These are phyloP conservation scores for Mantis religiosa DNA, from an alignment of 2,888 invertebrate genomes.

Conservation along the genomic window DNA sequence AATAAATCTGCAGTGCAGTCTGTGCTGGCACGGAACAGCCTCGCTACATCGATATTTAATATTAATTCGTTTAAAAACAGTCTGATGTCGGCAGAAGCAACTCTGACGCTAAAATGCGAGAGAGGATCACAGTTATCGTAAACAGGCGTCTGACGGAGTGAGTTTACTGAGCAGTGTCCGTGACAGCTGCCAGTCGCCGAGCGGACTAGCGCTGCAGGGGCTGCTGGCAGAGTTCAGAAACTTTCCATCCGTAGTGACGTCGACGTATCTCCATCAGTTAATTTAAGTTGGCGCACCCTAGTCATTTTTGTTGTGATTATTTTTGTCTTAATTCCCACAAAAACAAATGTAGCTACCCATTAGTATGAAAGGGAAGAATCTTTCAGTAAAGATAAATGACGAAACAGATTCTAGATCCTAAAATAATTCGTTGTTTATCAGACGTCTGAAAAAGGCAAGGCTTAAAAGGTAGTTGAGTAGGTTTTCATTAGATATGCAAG, in stretches of 20 bases:
- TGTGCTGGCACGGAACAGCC: no score
- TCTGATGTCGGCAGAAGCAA: neutral
- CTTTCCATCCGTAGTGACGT: slow-evolving; percentile 11
- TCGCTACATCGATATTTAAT: neutral
- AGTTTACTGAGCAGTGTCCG: neutral
- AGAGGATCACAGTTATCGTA: neutral
- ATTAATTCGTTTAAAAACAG: neutral
- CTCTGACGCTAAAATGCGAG: neutral
- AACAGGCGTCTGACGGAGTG: neutral
- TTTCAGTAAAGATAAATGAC: neutral
- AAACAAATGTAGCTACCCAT: neutral
- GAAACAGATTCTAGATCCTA: neutral
- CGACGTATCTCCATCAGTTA: neutral
- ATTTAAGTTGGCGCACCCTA: neutral
- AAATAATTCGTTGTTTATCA: no score
- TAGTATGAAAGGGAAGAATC: neutral
- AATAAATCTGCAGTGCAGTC: neutral
- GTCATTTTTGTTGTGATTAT: neutral
- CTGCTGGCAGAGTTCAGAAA: slow-evolving; percentile 9
- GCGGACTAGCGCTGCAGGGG: slow-evolving; percentile 14
- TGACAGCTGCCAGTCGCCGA: slow-evolving; percentile 21
- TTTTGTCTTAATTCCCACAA: neutral
- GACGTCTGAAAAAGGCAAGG: no score
- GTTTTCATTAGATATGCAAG: no score
- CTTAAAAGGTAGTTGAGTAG: no score